These are phyloP conservation scores for Phoebastria nigripes DNA, from an alignment of 2,797 vertebrate species.

Conservation along the genomic window DNA sequence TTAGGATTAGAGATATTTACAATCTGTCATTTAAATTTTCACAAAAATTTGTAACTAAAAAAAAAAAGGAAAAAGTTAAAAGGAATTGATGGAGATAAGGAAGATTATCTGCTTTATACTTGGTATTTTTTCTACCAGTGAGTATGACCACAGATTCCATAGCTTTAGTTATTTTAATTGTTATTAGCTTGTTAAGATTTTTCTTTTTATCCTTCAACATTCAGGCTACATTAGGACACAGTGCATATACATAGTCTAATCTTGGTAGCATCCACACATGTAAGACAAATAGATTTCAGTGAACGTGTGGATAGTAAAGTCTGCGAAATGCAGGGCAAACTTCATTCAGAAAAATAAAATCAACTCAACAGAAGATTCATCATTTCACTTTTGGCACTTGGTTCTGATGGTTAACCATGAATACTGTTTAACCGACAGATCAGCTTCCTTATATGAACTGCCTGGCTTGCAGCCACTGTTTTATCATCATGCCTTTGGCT, in stretches of 20 bases:
- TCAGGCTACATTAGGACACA: not conserved
- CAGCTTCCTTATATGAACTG: not conserved
- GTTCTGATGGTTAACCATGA: not conserved
- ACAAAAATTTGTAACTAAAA: not conserved
- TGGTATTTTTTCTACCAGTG: not conserved
- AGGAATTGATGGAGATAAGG: not conserved
- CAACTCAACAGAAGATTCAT: not conserved
- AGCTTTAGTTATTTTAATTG: not conserved
- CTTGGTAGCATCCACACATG: not conserved
- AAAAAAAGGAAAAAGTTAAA: not conserved
- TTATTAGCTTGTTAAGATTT: not conserved
- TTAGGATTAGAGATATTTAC: not conserved
- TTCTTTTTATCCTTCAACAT: not conserved
- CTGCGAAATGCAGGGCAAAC: not conserved
- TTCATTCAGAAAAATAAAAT: not conserved
- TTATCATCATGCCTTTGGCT: conserved; percentile 10
- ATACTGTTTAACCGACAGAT: not conserved
- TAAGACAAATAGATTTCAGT: not conserved
- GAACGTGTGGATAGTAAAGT: not conserved
- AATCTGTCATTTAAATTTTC: not conserved
- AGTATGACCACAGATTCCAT: not conserved
- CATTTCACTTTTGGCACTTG: not conserved
- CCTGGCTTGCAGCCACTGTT: conserved; percentile 24
- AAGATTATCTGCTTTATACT: not conserved
- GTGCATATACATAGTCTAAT: not conserved